Percentiles rank a stretch among this genome's conserved stretches.
Conservation (phyloP, 53 echinoderm and acorn worm species). For the Mesocentrotus franciscanus region DNA sequence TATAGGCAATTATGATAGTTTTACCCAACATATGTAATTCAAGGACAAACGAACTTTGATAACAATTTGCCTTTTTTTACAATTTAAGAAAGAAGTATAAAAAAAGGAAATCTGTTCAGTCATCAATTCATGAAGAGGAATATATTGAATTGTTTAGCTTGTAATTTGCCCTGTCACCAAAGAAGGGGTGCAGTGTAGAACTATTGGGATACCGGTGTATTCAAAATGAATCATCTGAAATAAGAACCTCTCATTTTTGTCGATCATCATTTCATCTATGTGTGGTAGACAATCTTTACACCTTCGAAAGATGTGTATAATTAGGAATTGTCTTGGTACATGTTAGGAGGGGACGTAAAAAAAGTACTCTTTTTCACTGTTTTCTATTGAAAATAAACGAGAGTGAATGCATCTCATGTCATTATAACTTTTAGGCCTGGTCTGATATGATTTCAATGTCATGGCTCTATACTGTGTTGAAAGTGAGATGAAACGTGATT, state of each 20-base stretch:
- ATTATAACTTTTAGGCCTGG: too few relatives aligned
- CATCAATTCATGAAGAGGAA: neutral
- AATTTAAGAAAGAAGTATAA: neutral
- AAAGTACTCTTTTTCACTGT: neutral
- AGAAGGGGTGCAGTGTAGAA: neutral
- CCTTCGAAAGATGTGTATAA: neutral
- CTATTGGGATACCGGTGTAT: neutral
- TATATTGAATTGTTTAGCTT: neutral
- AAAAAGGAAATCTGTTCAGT: neutral
- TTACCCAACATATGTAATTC: too few relatives aligned
- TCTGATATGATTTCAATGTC: too few relatives aligned
- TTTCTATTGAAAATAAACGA: conserved; percentile 7
- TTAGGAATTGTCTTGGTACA: neutral
- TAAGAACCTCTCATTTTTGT: neutral
- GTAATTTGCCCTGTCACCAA: neutral
- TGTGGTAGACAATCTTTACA: neutral
- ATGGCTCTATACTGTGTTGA: too few relatives aligned
- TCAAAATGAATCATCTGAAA: neutral
- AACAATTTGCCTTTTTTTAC: too few relatives aligned
- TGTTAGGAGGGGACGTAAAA: neutral
- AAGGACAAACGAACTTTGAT: too few relatives aligned
- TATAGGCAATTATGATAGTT: too few relatives aligned
- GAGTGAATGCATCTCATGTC: neutral
- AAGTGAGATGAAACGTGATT: too few relatives aligned
- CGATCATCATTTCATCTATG: neutral